Base-by-base conservation (phyloP, 1,140 invertebrate genomes). In the Palaemon carinicauda region DNA sequence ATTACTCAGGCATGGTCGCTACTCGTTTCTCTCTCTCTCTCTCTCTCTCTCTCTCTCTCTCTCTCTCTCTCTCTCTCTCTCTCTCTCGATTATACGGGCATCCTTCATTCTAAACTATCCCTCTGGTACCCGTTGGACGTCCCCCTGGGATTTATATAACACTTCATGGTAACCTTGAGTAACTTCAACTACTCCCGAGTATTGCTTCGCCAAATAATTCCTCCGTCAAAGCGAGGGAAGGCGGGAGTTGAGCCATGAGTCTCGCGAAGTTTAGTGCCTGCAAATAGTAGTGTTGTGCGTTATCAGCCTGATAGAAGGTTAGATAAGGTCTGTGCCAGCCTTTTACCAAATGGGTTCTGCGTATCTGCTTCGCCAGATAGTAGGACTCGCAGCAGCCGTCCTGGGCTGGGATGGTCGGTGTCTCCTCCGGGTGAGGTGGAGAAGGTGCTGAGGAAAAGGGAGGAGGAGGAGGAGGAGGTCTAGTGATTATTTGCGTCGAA, bases 261-360 rank as follows among this genome's bases (percentile, higher is more conserved):
- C n/a, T n/a, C 80, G 80, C 80, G 41, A 82, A 82, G 80, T 82
- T 82, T 82, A 82, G 41, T 82, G 80, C 14, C 31, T 41, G 80
- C 65, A 69, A 81, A 81, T 60, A 81, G 80, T 60, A 27, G 80
- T 71, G 69, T 74, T 82, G 81, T 82, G 80, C 74, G 81, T 82
- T 82, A 82, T 82, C 81, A 54, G 69, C 17, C 17, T 51, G 81
- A 82, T 82, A 82, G 81, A 69, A 31, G 71, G 56, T 31, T n/a
- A n/a, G 81, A 82, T 82, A 82, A 82, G 69, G 51, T 53, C 69
- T 82, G 74, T 82, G 81, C 81, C 69, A 52, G 81, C 81, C 81
- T 82, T 82, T 82, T 82, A 75, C 69, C 81, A 74, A 75, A 82
- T 75, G 69, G 81, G 69, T 75, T 82, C 71, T 52, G 69, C 81